Base-by-base conservation (phyloP, 2,888 invertebrate genomes). In the Yponomeuta plumbellus region DNA sequence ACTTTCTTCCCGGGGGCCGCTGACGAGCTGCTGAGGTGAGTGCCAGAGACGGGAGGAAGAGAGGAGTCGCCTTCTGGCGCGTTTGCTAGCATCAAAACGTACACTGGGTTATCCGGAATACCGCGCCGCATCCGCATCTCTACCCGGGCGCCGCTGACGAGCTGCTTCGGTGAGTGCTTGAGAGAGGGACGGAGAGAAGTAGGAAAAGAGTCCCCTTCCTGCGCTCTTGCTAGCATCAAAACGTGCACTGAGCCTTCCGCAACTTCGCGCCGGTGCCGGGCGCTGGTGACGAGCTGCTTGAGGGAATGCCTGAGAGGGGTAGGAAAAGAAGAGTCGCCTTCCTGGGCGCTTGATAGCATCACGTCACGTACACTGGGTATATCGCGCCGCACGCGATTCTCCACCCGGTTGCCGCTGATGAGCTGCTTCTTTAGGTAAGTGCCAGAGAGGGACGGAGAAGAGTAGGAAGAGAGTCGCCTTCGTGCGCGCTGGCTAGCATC, bases 21-120 rank as follows among this genome's bases (percentile, higher is more conserved):
- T 1, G 98, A 98, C 73, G 98, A 98, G 81, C 83, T 98, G 70
- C 96, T 98, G 74, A 96, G 97, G 89, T 89, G 65, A 17, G 65
- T 1, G 8, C n/a, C n/a, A n/a, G n/a, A n/a, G n/a, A n/a, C 8
- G 34, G 34, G 34, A 34, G 34, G 0, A 10, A 10, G 34, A 8
- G 34, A 4, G 34, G 8, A n/a, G n/a, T n/a, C n/a, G n/a, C n/a
- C n/a, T n/a, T n/a, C n/a, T n/a, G n/a, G 95, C 96, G 77, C 92
- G 98, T 67, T 97, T 97, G 0, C 95, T n/a, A 95, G 72, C 98
- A 98, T 88, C 98, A 98, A 87, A 98, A 98, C 91, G 94, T 98
- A 61, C 97, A 97, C 80, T 98, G 98, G 98, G 98, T 98, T 34
- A 98, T 98, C 98, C 96, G 98, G 79, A 98, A 98, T 85, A 98